phyloP scores from a whole-genome alignment of 2,888 invertebrate genomes.

The Eumerus sabulonum region DNA sequence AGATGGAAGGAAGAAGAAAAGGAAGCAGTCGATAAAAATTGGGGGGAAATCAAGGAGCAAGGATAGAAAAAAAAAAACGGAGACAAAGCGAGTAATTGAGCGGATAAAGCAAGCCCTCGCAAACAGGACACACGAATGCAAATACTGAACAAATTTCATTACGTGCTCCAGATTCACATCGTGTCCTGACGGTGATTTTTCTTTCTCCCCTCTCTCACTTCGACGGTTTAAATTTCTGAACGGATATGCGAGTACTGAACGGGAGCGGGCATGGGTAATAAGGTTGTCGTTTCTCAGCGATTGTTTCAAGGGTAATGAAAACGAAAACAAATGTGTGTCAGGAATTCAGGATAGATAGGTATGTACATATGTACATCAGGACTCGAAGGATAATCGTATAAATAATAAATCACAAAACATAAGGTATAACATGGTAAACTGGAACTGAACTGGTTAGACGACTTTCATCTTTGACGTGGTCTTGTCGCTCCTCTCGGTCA shows the following conservation, averaged over 20 bases:
- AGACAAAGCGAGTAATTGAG: background rate
- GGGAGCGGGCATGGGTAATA: no score
- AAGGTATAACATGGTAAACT: conserved; percentile 26
- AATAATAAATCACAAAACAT: background rate
- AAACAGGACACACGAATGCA: conserved; percentile 22
- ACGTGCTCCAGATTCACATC: conserved; percentile 24
- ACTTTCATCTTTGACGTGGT: conserved; percentile 19
- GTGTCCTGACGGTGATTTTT: no score
- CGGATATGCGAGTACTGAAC: no score
- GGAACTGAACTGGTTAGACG: conserved; percentile 35
- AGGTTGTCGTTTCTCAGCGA: conserved; percentile 29
- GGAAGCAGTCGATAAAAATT: no score
- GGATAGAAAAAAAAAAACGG: background rate
- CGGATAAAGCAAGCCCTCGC: background rate
- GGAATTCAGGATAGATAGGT: no score
- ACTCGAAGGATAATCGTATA: conserved; percentile 35
- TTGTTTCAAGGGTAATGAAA: conserved; percentile 66
- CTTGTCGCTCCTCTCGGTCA: conserved; percentile 1
- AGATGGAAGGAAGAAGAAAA: background rate
- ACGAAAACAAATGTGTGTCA: conserved; percentile 48
- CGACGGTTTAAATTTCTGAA: no score
- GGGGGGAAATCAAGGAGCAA: conserved; percentile 15
- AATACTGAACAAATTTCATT: conserved; percentile 41
- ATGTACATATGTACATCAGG: conserved; percentile 1
- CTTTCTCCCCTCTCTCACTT: no score